Evolutionary conservation across 1,140 invertebrate genomes (phyloP).

Genomic region (Drusus annulatus): DNA sequence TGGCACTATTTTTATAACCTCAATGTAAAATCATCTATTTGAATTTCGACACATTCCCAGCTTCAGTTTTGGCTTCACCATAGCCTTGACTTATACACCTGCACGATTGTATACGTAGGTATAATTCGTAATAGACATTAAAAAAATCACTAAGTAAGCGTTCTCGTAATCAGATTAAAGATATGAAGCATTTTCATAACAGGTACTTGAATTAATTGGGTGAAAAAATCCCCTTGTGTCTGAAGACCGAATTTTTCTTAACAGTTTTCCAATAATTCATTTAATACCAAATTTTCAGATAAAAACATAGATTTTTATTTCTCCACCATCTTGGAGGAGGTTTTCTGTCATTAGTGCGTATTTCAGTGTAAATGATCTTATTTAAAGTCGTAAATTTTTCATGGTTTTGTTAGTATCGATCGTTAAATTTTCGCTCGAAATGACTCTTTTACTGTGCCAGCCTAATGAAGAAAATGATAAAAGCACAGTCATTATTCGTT

Average conservation of each 20-base stretch:
- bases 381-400: conserved; percentile 40
- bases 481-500: neutral
- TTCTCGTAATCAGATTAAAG: too few species aligned
- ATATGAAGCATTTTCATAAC: too few species aligned
- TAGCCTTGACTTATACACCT: too few species aligned
- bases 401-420: conserved; percentile 43
- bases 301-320: conserved; percentile 25
- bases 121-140: too few species aligned
- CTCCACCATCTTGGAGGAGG: neutral
- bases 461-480: neutral
- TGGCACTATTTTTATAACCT: too few species aligned
- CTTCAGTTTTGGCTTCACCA: too few species aligned
- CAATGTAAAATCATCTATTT: too few species aligned
- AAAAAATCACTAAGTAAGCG: too few species aligned
- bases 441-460: conserved; percentile 19
- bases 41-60: too few species aligned
- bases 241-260: neutral
- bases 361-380: conserved; percentile 32
- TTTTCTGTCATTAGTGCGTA: conserved; percentile 25
- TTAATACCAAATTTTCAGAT: conserved; percentile 20
- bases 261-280: conserved; percentile 33
- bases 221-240: neutral
- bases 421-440: conserved; percentile 39
- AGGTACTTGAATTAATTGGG: neutral
- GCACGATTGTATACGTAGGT: too few species aligned